Evolutionary conservation across 2,888 invertebrate genomes (phyloP), one percentile per base, ranked within the genome.

Genomic region (Deilephila elpenor): DNA sequence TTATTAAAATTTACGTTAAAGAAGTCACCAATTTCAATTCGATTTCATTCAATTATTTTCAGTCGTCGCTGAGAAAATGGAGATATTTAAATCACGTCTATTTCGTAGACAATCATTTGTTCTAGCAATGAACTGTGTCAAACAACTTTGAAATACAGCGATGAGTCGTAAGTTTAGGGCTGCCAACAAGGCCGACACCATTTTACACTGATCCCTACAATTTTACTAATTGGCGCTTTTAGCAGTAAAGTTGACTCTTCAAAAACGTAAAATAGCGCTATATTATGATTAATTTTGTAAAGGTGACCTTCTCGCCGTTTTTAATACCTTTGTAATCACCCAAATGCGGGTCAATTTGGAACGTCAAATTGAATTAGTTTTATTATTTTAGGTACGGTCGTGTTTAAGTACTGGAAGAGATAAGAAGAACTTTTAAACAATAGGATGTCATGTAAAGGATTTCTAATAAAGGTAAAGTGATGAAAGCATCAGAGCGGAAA

Each of bases 401-500:
- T 37, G 17, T 32, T 6, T 7, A 29, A 37, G n/a, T n/a, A 8
- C 11, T 37, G 4, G 19, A 37, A 20, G n/a, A 1, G 17, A 7
- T 34, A n/a, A 20, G 20, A 20, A 37, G 11, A 20, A 8, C n/a
- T 60, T n/a, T 37, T 25, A n/a, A 44, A 64, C 37, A 71, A 71
- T 44, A 71, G 17, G 17, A 60, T 59, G 29, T 20, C 59, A 20
- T 44, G 75, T 78, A 77, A 78, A 82, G 83, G 81, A 83, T 78
- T 83, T 84, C 78, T 82, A 81, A 82, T 86, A 67, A 86, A 84
- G 81, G 79, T 76, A 80, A 78, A 83, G 80, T 80, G 83, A 83
- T 74, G 76, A 81, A 81, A 84, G 84, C 80, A 79, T 79, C 75
- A 78, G 75, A 79, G 71, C 86, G 88, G 88, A 86, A 87, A 88